These are phyloP conservation scores for Agraylea sexmaculata DNA, from an alignment of 1,140 invertebrate genomes.

Conservation along the genomic window DNA sequence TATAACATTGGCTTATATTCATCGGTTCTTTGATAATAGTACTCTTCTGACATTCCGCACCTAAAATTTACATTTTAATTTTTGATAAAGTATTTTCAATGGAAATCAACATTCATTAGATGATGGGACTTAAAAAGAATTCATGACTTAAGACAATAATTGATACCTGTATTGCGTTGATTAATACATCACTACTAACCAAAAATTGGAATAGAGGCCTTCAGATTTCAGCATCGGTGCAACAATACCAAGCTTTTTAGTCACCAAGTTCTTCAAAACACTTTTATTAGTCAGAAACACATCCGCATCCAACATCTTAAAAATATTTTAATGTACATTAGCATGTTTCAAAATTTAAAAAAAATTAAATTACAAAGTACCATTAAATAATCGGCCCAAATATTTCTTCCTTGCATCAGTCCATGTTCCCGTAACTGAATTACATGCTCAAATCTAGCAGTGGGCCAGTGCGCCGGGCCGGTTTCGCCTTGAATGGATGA, in stretches of 20 bases:
- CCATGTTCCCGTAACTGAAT: constrained; percentile 73
- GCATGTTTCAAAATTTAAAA: constrained; percentile 6
- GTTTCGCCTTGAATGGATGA: constrained; percentile 48
- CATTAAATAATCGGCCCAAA: constrained; percentile 79
- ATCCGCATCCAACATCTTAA: constrained; percentile 80
- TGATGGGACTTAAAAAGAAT: neutral
- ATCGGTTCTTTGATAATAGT: constrained; percentile 80
- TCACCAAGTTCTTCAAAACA: constrained; percentile 57
- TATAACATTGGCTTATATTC: constrained; percentile 76
- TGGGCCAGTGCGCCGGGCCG: constrained; percentile 61
- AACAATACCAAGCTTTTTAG: constrained; percentile 50
- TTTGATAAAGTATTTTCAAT: neutral
- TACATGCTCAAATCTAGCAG: constrained; percentile 64
- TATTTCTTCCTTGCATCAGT: constrained; percentile 54
- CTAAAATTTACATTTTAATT: constrained; percentile 50
- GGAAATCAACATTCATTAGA: neutral
- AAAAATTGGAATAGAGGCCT: constrained; percentile 90
- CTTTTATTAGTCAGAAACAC: constrained; percentile 66
- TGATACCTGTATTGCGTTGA: neutral
- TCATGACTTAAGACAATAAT: neutral
- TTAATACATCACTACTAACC: too few relatives aligned
- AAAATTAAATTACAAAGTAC: constrained; percentile 33
- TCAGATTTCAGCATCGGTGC: constrained; percentile 81
- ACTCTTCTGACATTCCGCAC: constrained; percentile 79
- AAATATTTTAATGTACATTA: constrained; percentile 13